Base-by-base conservation (phyloP, 2,888 invertebrate species). In the Selenia dentaria region DNA sequence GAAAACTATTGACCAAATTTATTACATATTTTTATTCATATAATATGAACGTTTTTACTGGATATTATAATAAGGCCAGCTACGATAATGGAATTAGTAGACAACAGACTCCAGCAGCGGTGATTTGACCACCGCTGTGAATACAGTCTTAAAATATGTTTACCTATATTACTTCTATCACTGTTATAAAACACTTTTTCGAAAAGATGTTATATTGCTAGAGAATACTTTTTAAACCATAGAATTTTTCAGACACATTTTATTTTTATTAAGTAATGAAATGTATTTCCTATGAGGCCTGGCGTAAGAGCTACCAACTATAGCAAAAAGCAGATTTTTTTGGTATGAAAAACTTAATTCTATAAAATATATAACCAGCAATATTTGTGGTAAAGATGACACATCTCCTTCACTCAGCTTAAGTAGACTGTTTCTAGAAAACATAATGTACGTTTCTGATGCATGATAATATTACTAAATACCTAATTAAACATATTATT, bases 121-220 rank as follows among this genome's bases (percentile, higher is more conserved):
- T 85, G 89, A 89, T 90, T 69, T 79, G 72, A 90, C 85, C 89
- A 88, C 89, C 86, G 77, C 47, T 36, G 47, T 48, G 47, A 48
- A 48, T 73, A 87, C 89, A 88, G 89, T 90, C 89, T 48, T 73
- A 78, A 73, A 70, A 44, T 47, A 46, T 46, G 40, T 44, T 43
- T 43, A 46, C 16, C 16, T 16, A 8, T 31, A 59, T 46, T 33
- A 41, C 14, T 18, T 31, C 40, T 41, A 41, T 29, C 47, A 25
- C 47, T 33, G 37, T 34, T 29, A 41, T 13, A 28, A 20, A 41
- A 48, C 47, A 48, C 41, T 48, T 38, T 32, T 28, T 37, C 41
- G 33, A 10, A 41, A 48, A 41, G 37, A 48, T 28, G 40, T 35
- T 31, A n/a, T n/a, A 35, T 46, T 45, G 45, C 38, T 39, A 29